Evolutionary conservation across 1,140 invertebrate species (phyloP), one percentile per base, ranked within the genome.

Genomic region (Cherax quadricarinatus): DNA sequence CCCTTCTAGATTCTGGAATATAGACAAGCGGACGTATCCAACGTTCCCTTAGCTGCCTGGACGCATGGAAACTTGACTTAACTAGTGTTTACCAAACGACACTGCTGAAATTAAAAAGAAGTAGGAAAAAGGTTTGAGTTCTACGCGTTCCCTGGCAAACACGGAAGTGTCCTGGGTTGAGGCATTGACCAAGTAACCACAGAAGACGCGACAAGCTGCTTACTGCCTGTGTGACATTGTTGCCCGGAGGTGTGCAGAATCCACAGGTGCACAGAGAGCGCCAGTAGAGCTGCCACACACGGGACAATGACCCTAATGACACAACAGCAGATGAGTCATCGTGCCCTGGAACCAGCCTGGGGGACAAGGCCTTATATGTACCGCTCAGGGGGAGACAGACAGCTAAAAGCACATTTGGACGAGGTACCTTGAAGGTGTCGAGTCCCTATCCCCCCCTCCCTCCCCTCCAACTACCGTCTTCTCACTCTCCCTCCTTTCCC

Each of bases 341-440:
- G 48, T 51, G 21, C 85, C 30, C 62, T 75, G 85, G 21, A 30
- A 66, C n/a, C n/a, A 18, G 18, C 57, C 51, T 83, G 81, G 81
- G 81, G 51, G 81, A 51, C 66, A 75, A 66, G 62, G 85, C 60
- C 57, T 75, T 75, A n/a, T 75, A n/a, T 9, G 70, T 75, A 21
- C 57, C 24, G 84, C 57, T 48, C 48, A 78, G 62, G 81, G 73
- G 81, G 80, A 84, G 81, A 73, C 24, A 84, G 41, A 89, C 80
- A 75, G 81, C 88, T 89, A 89, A 89, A 89, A 89, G 88, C 88
- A 89, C 88, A 89, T 89, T 89, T 89, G 88, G 62, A 89, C 60
- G 81, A 51, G 88, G 88, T 73, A 83, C 88, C 88, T 86, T 86
- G 30, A 80, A 89, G 88, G 88, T 89, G 88, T 89, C 70, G 53